Conservation (phyloP, 2,888 invertebrate species). For the Myathropa florea region DNA sequence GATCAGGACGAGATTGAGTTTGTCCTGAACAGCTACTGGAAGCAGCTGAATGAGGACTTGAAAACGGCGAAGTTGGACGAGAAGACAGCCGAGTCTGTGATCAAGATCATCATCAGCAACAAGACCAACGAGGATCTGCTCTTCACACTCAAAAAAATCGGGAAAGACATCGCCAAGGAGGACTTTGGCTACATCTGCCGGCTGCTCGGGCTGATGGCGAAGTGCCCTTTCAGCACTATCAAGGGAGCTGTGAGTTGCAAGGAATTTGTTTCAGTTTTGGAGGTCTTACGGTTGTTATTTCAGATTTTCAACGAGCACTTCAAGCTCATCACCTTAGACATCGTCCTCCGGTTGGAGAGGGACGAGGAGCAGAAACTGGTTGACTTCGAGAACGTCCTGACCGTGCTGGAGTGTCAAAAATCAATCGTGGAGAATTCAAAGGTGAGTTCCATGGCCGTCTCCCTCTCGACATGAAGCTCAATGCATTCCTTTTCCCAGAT, state of each 20-base stretch:
- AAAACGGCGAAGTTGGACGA: constrained; percentile 58
- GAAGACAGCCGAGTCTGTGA: constrained; percentile 74
- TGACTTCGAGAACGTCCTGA: constrained; percentile 71
- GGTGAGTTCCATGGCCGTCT: constrained; percentile 62
- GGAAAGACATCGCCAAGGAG: constrained; percentile 51
- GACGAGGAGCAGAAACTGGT: constrained; percentile 64
- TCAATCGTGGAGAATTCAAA: constrained; percentile 75
- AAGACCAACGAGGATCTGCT: constrained; percentile 78
- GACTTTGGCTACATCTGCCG: constrained; percentile 74
- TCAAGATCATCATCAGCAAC: constrained; percentile 77
- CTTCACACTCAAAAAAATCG: constrained; percentile 74
- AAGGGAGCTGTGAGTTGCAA: constrained; percentile 77
- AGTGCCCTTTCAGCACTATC: constrained; percentile 76
- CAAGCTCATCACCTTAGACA: constrained; percentile 75
- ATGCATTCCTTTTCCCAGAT: constrained; percentile 64
- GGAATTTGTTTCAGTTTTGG: not conserved
- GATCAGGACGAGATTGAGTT: constrained; percentile 79
- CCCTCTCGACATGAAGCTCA: no score
- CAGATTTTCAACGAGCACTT: constrained; percentile 80
- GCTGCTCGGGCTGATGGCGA: constrained; percentile 75
- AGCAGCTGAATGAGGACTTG: constrained; percentile 76
- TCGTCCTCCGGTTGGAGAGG: constrained; percentile 73
- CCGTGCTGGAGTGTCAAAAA: constrained; percentile 75
- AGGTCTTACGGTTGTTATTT: not conserved
- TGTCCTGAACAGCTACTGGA: constrained; percentile 78